These are phyloP conservation scores for Caranx melampygus DNA, from an alignment of 2,113 vertebrate species.

Conservation along the genomic window DNA sequence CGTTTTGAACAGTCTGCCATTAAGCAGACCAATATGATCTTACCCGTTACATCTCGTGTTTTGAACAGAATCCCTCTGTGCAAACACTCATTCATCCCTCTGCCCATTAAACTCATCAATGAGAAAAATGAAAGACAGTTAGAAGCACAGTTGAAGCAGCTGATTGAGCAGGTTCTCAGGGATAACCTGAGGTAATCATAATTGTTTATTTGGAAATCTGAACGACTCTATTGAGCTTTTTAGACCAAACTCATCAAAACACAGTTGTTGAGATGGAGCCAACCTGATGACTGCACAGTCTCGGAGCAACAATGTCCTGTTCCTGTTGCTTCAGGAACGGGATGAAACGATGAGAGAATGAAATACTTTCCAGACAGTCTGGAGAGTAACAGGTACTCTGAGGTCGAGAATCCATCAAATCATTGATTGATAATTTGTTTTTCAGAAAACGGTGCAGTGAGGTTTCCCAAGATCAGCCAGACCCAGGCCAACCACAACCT, in stretches of 20 bases:
- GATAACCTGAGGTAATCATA: too few relatives aligned
- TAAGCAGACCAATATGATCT: too few relatives aligned
- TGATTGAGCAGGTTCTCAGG: too few relatives aligned
- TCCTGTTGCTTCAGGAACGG: background rate
- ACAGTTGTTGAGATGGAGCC: background rate
- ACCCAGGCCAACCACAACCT: too few relatives aligned
- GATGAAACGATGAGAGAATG: background rate
- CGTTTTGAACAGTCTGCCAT: too few relatives aligned
- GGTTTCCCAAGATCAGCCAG: too few relatives aligned
- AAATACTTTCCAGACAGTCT: background rate
- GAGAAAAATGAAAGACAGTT: too few relatives aligned
- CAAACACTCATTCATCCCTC: too few relatives aligned
- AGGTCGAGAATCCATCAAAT: background rate
- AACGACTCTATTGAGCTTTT: background rate
- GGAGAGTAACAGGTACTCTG: background rate
- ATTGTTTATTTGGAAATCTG: background rate
- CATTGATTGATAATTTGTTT: background rate
- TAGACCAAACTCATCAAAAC: background rate
- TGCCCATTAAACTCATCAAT: too few relatives aligned
- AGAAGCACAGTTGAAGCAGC: too few relatives aligned
- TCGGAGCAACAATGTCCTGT: background rate
- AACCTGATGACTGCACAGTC: background rate
- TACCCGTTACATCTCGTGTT: too few relatives aligned
- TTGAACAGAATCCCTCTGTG: too few relatives aligned
- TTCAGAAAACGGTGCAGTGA: background rate